phyloP scores from a whole-genome alignment of 1,140 invertebrate genomes.

The Calliphora vicina region DNA sequence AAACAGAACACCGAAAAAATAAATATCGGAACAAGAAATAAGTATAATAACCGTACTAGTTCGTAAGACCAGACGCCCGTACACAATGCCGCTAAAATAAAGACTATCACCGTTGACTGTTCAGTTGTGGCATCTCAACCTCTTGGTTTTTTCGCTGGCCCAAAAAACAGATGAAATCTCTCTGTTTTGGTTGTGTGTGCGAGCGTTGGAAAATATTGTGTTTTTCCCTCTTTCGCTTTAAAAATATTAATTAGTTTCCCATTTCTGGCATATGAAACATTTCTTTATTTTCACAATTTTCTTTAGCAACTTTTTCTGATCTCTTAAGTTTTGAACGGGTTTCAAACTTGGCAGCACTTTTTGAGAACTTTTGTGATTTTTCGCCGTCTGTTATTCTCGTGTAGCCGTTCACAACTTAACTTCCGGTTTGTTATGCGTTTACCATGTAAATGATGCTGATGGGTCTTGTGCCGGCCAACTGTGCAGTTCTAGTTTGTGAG shows the following conservation, averaged over 20 bases:
- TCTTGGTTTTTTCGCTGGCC: not conserved
- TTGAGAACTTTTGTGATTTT: not conserved
- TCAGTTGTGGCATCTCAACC: not conserved
- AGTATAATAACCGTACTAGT: not conserved
- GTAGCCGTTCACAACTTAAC: not conserved
- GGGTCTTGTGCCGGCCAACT: slow-evolving; percentile 20
- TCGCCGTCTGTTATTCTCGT: not conserved
- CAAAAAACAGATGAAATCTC: not conserved
- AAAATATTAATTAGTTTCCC: slow-evolving; percentile 1
- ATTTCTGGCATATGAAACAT: not conserved
- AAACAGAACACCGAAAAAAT: not conserved
- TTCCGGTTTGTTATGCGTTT: slow-evolving; percentile 33
- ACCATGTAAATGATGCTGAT: slow-evolving; percentile 26
- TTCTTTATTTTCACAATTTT: not conserved
- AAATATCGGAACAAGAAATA: not conserved
- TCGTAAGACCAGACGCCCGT: slow-evolving; percentile 24
- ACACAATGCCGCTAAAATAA: slow-evolving; percentile 26
- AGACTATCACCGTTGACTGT: slow-evolving; percentile 1
- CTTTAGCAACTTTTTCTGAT: not conserved
- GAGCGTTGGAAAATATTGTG: not conserved
- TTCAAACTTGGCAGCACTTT: slow-evolving; percentile 15
- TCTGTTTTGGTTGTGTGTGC: not conserved
- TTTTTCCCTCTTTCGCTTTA: not conserved
- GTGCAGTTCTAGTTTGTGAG: not conserved
- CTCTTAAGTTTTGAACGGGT: not conserved